A percentile compares a stretch with the other conserved stretches of the same genome.
Conservation (phyloP, 2,797 vertebrate genomes). For the Podarcis lilfordi region DNA sequence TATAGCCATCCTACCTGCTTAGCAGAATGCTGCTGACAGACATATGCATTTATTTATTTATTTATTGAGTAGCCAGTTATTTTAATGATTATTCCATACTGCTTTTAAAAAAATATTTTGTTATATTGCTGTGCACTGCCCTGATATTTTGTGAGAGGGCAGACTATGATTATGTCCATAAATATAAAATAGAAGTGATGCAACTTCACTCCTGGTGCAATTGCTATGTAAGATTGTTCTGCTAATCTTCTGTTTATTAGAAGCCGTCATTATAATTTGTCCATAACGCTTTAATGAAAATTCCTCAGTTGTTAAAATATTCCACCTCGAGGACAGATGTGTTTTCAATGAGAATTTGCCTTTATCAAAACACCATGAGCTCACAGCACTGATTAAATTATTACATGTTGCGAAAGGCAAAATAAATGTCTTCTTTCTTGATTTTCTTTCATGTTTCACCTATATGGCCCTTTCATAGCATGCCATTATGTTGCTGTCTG, state of each 20-base stretch:
- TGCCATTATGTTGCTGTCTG: constrained; percentile 22
- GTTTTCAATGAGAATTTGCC: constrained; percentile 9
- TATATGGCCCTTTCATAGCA: background rate
- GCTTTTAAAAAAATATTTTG: too few relatives aligned
- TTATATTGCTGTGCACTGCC: too few relatives aligned
- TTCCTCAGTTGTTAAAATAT: constrained; percentile 41
- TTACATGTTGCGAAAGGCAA: background rate
- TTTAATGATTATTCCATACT: too few relatives aligned
- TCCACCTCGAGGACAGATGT: constrained; percentile 56
- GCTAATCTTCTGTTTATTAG: background rate
- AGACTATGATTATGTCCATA: too few relatives aligned
- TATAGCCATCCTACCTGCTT: background rate
- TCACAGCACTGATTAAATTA: background rate
- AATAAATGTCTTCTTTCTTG: background rate
- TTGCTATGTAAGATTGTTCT: background rate
- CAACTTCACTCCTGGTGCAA: background rate
- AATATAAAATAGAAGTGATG: too few relatives aligned
- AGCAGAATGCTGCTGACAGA: too few relatives aligned
- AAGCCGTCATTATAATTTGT: background rate
- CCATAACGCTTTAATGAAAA: background rate
- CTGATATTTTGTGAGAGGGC: too few relatives aligned
- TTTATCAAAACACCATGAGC: background rate
- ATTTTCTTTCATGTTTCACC: constrained; percentile 11
- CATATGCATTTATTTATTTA: too few relatives aligned
- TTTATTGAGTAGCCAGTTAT: too few relatives aligned